Percentiles rank a stretch among this genome's conserved stretches.
These are phyloP conservation scores for Eolophus roseicapilla DNA, from an alignment of 2,113 vertebrate species.

Conservation along the genomic window DNA sequence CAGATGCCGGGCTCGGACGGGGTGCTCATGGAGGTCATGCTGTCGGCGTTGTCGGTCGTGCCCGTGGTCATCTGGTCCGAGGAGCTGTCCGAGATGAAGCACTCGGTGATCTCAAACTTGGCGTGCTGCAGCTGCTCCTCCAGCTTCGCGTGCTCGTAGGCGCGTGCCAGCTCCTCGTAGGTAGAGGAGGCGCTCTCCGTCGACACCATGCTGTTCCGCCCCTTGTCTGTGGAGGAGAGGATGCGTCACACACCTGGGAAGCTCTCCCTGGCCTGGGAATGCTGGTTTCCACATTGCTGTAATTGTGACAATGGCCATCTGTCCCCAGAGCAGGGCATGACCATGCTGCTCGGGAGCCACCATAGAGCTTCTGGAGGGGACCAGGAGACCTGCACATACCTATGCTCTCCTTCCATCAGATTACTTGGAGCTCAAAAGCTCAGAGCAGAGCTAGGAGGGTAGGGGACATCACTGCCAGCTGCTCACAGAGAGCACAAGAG, in stretches of 20 bases:
- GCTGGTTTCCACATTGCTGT: fast-evolving
- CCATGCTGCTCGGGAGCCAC: not conserved
- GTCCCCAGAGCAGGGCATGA: not conserved
- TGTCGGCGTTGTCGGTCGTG: conserved; percentile 93
- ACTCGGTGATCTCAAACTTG: conserved; percentile 97
- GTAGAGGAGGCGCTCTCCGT: conserved; percentile 95
- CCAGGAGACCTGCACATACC: not conserved
- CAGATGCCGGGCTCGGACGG: conserved; percentile 85
- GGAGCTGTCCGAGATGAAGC: conserved; percentile 95
- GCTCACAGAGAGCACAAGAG: fast-evolving
- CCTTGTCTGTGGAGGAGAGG: conserved; percentile 82
- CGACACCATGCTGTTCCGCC: conserved; percentile 98
- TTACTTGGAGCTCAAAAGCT: fast-evolving
- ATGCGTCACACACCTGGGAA: fast-evolving
- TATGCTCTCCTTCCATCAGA: not conserved
- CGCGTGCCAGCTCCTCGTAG: conserved; percentile 92
- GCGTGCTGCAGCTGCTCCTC: conserved; percentile 95
- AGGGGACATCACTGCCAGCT: not conserved
- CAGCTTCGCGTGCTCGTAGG: conserved; percentile 94
- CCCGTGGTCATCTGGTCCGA: conserved; percentile 97
- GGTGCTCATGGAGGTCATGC: conserved; percentile 95
- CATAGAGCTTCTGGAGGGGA: not conserved
- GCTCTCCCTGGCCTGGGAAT: fast-evolving
- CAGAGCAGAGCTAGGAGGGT: not conserved
- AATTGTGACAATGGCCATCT: too few relatives aligned